A percentile compares a stretch with the other conserved stretches of the same genome.
phyloP scores from a whole-genome alignment of 2,888 invertebrate species.

The Drosophila meridionalis region DNA sequence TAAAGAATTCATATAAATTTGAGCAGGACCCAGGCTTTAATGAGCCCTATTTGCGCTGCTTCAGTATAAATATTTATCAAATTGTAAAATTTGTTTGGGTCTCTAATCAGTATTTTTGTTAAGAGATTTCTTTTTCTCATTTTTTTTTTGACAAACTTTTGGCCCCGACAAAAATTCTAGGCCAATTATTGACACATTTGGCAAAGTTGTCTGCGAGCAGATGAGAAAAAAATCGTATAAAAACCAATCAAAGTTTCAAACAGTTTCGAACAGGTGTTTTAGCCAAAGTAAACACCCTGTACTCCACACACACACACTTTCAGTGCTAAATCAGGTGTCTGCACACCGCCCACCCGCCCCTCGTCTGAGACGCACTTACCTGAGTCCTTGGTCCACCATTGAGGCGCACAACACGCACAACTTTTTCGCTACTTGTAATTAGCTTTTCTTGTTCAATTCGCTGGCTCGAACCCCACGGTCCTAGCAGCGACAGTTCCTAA shows the following conservation, averaged over 20 bases:
- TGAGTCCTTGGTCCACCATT: conserved; percentile 50
- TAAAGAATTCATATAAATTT: not conserved
- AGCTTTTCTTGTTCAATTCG: conserved; percentile 80
- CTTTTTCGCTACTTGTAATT: conserved; percentile 79
- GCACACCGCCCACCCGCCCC: not conserved
- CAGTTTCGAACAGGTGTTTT: conserved; percentile 72
- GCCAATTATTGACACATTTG: conserved; percentile 76
- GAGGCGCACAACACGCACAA: conserved; percentile 70
- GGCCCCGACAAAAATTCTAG: conserved; percentile 27
- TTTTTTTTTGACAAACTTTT: conserved; percentile 37
- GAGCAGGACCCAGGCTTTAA: not conserved
- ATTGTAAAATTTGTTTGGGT: conserved; percentile 4
- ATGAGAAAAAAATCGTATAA: conserved; percentile 54
- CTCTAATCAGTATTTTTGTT: conserved; percentile 28
- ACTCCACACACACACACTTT: not conserved
- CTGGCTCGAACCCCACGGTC: conserved; percentile 47
- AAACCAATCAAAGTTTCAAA: conserved; percentile 77
- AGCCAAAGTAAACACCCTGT: conserved; percentile 16
- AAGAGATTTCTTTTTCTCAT: conserved; percentile 4
- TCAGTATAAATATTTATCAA: not conserved
- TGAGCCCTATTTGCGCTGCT: not conserved
- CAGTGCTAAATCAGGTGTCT: conserved; percentile 28
- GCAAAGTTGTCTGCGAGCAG: conserved; percentile 26
- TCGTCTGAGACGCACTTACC: conserved; percentile 4
- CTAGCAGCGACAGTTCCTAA: conserved; percentile 57